Evolutionary conservation across 2,797 vertebrate genomes (phyloP).

Genomic region (Liasis olivaceus): DNA sequence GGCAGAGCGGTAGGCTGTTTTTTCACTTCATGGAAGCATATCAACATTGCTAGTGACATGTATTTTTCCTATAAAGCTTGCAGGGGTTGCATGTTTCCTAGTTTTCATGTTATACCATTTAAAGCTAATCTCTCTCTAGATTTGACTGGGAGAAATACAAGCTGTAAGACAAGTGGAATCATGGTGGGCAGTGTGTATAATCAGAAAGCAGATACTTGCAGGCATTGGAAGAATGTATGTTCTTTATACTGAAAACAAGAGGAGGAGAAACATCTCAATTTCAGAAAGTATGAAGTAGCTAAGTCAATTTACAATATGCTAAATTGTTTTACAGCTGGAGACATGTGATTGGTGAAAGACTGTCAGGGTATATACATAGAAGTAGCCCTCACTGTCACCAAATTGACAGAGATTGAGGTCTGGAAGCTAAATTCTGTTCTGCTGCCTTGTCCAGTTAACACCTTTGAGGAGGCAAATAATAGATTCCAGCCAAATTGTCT

Average conservation of each 20-base stretch:
- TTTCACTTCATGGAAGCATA: not conserved
- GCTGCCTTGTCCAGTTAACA: not conserved
- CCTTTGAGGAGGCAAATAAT: not conserved
- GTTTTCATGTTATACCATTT: not conserved
- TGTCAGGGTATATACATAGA: not conserved
- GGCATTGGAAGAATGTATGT: not conserved
- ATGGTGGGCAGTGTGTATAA: not conserved
- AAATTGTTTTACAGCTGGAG: not conserved
- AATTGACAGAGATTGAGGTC: not conserved
- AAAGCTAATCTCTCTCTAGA: not conserved
- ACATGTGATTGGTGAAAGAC: not conserved
- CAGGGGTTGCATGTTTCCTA: not conserved
- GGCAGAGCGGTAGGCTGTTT: not conserved
- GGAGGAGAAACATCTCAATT: not conserved
- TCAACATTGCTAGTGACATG: not conserved
- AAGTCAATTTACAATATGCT: not conserved
- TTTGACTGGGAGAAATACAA: not conserved
- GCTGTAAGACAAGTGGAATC: not conserved
- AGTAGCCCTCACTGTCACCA: not conserved
- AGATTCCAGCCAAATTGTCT: not conserved
- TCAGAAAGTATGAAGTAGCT: not conserved
- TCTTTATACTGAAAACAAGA: not conserved
- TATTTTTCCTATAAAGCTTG: not conserved
- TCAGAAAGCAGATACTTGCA: not conserved
- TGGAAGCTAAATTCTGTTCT: not conserved